Evolutionary conservation across 2,888 invertebrate species (phyloP).

Genomic region (Pachymerium ferrugineum): DNA sequence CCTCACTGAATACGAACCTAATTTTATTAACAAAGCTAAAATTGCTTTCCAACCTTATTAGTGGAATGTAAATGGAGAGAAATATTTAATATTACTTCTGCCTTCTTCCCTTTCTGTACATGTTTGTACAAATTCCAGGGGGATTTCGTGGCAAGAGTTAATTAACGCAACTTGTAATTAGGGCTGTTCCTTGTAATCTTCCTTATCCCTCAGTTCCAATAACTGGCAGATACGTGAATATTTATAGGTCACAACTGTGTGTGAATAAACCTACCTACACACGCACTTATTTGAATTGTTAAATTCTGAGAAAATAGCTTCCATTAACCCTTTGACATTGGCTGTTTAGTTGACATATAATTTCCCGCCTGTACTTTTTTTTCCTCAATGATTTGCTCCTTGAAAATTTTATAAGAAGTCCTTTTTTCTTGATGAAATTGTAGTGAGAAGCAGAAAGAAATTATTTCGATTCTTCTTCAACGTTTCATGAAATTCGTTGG

Average conservation of each 20-base stretch:
- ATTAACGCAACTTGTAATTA: slow-evolving; percentile 16
- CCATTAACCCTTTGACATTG: too few species aligned
- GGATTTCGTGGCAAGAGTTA: slow-evolving; percentile 6
- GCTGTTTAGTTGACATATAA: too few species aligned
- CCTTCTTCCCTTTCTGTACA: background rate
- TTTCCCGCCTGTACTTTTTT: too few species aligned
- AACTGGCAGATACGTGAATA: slow-evolving; percentile 1
- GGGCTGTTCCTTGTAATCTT: slow-evolving; percentile 14
- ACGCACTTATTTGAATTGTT: background rate
- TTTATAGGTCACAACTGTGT: background rate
- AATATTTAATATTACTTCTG: slow-evolving; percentile 14
- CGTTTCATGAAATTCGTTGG: too few species aligned
- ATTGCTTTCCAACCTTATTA: slow-evolving; percentile 19
- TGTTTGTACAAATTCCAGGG: background rate
- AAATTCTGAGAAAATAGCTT: too few species aligned
- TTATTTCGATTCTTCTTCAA: too few species aligned
- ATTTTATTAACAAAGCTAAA: slow-evolving; percentile 13
- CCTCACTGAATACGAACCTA: background rate
- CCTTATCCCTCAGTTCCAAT: background rate
- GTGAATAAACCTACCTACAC: background rate
- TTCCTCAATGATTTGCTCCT: too few species aligned
- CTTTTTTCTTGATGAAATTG: too few species aligned
- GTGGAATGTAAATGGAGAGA: slow-evolving; percentile 8
- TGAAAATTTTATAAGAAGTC: too few species aligned
- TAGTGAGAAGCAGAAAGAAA: too few species aligned